Base-by-base conservation (phyloP, 2,888 invertebrate species). In the Metellina segmentata region DNA sequence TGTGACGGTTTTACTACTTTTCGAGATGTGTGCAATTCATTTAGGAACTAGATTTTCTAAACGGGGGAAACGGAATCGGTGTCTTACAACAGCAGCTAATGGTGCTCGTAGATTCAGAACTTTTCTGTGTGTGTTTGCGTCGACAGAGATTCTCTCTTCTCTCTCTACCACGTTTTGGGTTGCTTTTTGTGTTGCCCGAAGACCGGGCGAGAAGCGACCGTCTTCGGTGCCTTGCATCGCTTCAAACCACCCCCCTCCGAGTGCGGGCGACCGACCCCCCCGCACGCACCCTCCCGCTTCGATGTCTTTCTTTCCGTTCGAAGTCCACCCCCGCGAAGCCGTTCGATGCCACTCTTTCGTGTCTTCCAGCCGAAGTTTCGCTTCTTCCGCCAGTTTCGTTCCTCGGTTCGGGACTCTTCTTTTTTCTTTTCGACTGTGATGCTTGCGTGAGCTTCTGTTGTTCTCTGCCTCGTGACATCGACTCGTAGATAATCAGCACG, bases 81-180 rank as follows among this genome's bases (percentile, higher is more conserved):
- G 85, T 90, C 86, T 86, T 77, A 81, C 19, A 78, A 83, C 61
- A 61, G 91, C 91, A 87, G 91, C 83, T 88, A 88, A 83, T 91
- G 91, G 91, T 91, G 91, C 91, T 91, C 91, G 82, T 91, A 91
- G 83, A 91, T 79, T 74, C 82, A 87, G 79, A 74, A 79, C 51
- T 79, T 79, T 71, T 88, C 19, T n/a, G 75, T 61, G 61, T 75
- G 81, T n/a, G 82, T 77, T 49, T 77, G 77, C 52, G 72, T 88
- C 79, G 34, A 20, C 61, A 74, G 52, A 77, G 78, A 77, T 89
- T 89, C 85, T 52, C 49, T 71, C 71, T n/a, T n/a, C n/a, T 89
- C 85, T 52, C 70, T 9, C 1, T 48, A 71, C 71, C 71, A 8
- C 71, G 7, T n/a, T 75, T 61, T 61, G 61, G 61, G 11, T 61